Percentiles rank a stretch among this genome's conserved stretches.
Evolutionary conservation across 2,888 invertebrate genomes (phyloP).

Genomic region (Nipponacmea schrenckii): DNA sequence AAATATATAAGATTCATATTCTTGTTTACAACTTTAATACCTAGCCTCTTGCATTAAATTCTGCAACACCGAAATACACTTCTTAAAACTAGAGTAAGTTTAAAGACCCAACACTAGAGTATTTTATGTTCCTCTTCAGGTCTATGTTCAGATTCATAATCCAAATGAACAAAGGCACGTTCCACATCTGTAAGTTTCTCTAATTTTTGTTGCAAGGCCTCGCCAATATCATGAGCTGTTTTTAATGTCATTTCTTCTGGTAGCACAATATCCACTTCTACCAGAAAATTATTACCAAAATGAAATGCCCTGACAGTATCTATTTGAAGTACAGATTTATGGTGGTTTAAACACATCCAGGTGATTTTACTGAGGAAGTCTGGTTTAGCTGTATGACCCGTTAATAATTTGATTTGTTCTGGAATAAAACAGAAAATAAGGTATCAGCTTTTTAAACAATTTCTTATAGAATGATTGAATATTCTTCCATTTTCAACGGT

Average conservation of each 20-base stretch:
- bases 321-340: slow-evolving; percentile 58
- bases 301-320: slow-evolving; percentile 71
- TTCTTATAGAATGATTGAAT: too few relatives aligned
- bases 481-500: too few relatives aligned
- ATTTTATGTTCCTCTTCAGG: slow-evolving; percentile 69
- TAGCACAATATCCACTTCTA: slow-evolving; percentile 69
- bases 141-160: slow-evolving; percentile 69
- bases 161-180: slow-evolving; percentile 71
- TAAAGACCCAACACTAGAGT: background rate
- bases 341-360: slow-evolving; percentile 65
- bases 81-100: too few relatives aligned
- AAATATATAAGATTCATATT: too few relatives aligned
- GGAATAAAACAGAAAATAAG: slow-evolving; percentile 18
- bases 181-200: slow-evolving; percentile 69
- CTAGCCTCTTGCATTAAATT: too few relatives aligned
- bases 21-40: too few relatives aligned
- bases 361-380: slow-evolving; percentile 66
- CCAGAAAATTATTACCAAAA: slow-evolving; percentile 69
- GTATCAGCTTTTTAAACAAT: background rate
- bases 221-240: slow-evolving; percentile 70
- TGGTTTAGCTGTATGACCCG: slow-evolving; percentile 65
- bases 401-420: slow-evolving; percentile 65
- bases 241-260: slow-evolving; percentile 67
- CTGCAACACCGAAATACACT: too few relatives aligned
- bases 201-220: slow-evolving; percentile 69